Evolutionary conservation across 2,888 invertebrate species (phyloP).

Genomic region (Orthosia gothica): DNA sequence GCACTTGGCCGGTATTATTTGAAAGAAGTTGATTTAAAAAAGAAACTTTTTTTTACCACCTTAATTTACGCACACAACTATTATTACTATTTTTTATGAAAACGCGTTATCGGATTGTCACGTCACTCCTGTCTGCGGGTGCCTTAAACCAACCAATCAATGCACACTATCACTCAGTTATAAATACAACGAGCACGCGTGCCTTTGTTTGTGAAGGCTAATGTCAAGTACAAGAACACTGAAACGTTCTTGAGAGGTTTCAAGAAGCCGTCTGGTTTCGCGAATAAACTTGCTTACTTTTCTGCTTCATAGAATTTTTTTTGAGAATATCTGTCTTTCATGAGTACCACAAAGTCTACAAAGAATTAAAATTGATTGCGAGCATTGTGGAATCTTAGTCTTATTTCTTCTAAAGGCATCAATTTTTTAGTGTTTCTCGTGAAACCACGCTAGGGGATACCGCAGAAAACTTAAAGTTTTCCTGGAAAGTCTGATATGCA

Average conservation of each 20-base stretch:
- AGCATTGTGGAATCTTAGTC: too few relatives aligned
- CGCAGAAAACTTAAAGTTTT: too few relatives aligned
- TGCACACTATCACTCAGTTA: constrained; percentile 14
- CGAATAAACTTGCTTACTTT: constrained; percentile 22
- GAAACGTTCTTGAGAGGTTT: constrained; percentile 34
- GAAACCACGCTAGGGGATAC: too few relatives aligned
- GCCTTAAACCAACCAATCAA: constrained; percentile 31
- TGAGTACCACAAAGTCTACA: not conserved
- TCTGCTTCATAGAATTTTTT: constrained; percentile 12
- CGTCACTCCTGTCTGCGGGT: not conserved
- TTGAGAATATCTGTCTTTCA: not conserved
- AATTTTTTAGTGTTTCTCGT: not conserved
- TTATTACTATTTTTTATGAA: too few relatives aligned
- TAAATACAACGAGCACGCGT: constrained; percentile 38
- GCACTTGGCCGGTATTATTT: too few relatives aligned
- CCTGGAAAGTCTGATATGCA: too few relatives aligned
- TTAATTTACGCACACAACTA: too few relatives aligned
- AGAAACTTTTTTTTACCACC: too few relatives aligned
- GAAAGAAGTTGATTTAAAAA: too few relatives aligned
- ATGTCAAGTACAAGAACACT: constrained; percentile 40
- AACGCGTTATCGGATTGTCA: not conserved
- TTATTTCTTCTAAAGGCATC: not conserved
- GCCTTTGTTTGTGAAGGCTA: constrained; percentile 54
- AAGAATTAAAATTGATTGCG: not conserved
- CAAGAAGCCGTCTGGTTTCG: constrained; percentile 15